Conservation (phyloP, 2,888 invertebrate genomes). For the Erebia ligea region DNA sequence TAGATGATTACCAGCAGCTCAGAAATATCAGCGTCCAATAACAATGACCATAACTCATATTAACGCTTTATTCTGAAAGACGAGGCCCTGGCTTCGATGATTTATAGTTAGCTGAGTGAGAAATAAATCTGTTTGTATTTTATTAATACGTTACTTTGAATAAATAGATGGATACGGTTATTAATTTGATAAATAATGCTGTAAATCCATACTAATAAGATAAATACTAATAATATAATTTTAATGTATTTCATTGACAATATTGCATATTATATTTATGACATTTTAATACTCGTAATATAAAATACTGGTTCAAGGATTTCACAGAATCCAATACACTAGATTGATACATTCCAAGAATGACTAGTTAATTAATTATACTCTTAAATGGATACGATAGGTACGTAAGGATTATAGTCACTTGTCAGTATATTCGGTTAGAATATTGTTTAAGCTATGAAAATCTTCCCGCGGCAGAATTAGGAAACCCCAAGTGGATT, state of each 20-base stretch:
- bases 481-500: too few species aligned
- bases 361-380: background rate
- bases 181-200: background rate
- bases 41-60: slow-evolving; percentile 39
- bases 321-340: background rate
- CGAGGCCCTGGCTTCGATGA: slow-evolving; percentile 37
- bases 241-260: too few species aligned
- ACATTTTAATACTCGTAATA: too few species aligned
- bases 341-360: background rate
- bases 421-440: too few species aligned
- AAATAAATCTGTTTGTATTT: slow-evolving; percentile 32
- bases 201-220: too few species aligned
- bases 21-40: slow-evolving; percentile 23
- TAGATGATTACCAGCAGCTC: background rate
- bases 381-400: background rate
- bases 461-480: too few species aligned
- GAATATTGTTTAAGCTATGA: too few species aligned
- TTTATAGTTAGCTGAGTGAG: slow-evolving; percentile 36
- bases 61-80: slow-evolving; percentile 44
- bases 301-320: background rate
- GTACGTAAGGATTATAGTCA: too few species aligned
- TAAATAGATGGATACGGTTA: background rate
- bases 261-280: too few species aligned
- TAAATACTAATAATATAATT: too few species aligned
- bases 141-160: background rate